Base-by-base conservation (phyloP, 2,797 vertebrate genomes). In the Ibycter americanus region DNA sequence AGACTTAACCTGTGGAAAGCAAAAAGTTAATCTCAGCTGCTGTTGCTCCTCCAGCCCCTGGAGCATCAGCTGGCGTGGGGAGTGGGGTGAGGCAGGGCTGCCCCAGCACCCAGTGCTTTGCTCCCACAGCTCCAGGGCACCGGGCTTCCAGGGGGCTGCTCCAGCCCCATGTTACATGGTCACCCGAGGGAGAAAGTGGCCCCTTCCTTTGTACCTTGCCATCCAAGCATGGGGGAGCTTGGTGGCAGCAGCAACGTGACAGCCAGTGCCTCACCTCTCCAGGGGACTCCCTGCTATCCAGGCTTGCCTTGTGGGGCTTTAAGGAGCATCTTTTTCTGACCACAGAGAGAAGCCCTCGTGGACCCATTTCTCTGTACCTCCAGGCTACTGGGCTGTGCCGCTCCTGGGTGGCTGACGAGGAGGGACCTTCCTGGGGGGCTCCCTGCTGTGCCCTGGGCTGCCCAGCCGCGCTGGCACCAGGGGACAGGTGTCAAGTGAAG, bases 401-500 rank as follows among this genome's bases (percentile, higher is more conserved):
- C 4, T 19, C n/a, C 31, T 29, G 36, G 32, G 46, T 38, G 62
- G 15, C 12, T 1, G 2, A 38, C 12, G 14, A 38, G 51, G 26
- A 51, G 11, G 62, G 36, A 72, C 11, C 8, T 17, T 82, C 49
- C 31, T 9, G 2, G 1, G 13, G 34, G 62, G 21, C 4, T 59
- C 32, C 32, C 23, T 0, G 7, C 36, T 66, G 36, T 81, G 26
- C 19, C 22, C 5, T 0, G 1, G 59, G n/a, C 42, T 77, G 47
- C 32, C 34, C 4, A 2, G n/a, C 26, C 1, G 0, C 0, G 1
- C 47, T 66, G 62, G 55, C 63, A 74, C 6, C 22, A 55, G 32
- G 27, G 32, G 18, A 63, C 31, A 58, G 34, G 8, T 25, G 32
- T 9, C 68, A 47, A 5, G 52, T 12, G 11, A 82, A 71, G 42